Evolutionary conservation across 2,888 invertebrate genomes (phyloP).

Genomic region (Cistogaster globosa): DNA sequence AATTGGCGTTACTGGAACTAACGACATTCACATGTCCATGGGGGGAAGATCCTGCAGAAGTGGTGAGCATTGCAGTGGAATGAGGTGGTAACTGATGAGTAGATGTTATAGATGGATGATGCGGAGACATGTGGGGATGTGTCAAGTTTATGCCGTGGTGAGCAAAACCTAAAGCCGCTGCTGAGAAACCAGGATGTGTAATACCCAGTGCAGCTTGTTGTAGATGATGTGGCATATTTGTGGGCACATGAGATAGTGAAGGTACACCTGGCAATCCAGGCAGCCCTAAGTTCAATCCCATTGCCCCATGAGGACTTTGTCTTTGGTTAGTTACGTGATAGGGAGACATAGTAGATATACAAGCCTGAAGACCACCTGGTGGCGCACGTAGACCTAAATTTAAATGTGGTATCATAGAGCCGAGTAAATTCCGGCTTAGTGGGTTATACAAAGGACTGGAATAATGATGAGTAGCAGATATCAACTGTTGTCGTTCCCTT

Average conservation of each 20-base stretch:
- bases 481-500: conserved; percentile 82
- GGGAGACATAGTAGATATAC: conserved; percentile 80
- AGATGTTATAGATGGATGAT: conserved; percentile 77
- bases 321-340: conserved; percentile 81
- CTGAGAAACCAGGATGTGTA: conserved; percentile 80
- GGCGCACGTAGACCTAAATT: conserved; percentile 80
- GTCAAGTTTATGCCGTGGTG: conserved; percentile 81
- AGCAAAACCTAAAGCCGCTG: conserved; percentile 79
- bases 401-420: conserved; percentile 81
- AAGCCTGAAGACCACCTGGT: conserved; percentile 79
- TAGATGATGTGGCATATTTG: conserved; percentile 80
- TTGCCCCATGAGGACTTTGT: conserved; percentile 79
- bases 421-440: conserved; percentile 80
- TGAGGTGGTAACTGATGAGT: conserved; percentile 81
- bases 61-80: conserved; percentile 70
- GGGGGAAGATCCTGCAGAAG: conserved; percentile 75
- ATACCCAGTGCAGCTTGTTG: conserved; percentile 80
- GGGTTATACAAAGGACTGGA: conserved; percentile 81
- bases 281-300: conserved; percentile 81
- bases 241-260: conserved; percentile 77
- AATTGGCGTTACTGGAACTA: conserved; percentile 69
- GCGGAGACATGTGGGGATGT: conserved; percentile 81
- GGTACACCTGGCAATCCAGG: conserved; percentile 78
- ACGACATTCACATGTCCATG: conserved; percentile 76
- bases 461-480: conserved; percentile 82